Evolutionary conservation across 1,140 invertebrate species (phyloP).

Genomic region (Alviniconcha marisindica): DNA sequence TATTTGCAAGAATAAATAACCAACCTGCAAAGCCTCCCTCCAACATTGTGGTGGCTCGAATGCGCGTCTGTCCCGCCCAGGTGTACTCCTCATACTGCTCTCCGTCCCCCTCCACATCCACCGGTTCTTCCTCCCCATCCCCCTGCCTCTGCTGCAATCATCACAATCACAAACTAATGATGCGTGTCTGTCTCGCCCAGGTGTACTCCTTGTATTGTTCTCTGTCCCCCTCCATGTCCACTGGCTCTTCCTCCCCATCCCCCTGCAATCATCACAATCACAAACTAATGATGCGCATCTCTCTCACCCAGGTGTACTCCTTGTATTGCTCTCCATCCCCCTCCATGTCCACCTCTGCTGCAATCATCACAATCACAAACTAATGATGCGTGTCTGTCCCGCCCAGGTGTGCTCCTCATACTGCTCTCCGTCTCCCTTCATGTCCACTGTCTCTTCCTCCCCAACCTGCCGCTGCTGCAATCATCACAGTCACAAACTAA

Average conservation of each 20-base stretch:
- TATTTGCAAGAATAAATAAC: too few species aligned
- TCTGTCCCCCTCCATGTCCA: conserved; percentile 72
- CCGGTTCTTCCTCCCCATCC: conserved; percentile 65
- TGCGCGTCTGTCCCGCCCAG: conserved; percentile 87
- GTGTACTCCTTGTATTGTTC: conserved; percentile 89
- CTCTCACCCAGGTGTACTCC: neutral
- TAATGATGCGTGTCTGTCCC: conserved; percentile 86
- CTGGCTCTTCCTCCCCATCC: conserved; percentile 65
- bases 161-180: conserved; percentile 60
- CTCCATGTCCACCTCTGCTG: too few species aligned
- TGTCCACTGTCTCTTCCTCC: conserved; percentile 50
- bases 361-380: too few species aligned
- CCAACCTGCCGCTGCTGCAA: too few species aligned
- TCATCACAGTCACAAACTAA: too few species aligned
- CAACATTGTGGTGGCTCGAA: conserved; percentile 83
- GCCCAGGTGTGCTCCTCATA: conserved; percentile 91
- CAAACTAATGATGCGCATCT: neutral
- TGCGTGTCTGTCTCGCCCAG: conserved; percentile 87
- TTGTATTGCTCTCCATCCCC: too few species aligned
- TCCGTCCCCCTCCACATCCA: conserved; percentile 72
- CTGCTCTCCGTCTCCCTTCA: conserved; percentile 78
- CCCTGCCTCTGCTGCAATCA: conserved; percentile 25
- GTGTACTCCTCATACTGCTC: conserved; percentile 89
- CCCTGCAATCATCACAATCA: neutral
- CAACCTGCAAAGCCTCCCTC: conserved; percentile 84